Conservation (phyloP, 2,113 vertebrate species). For the Thryonomys swinderianus region DNA sequence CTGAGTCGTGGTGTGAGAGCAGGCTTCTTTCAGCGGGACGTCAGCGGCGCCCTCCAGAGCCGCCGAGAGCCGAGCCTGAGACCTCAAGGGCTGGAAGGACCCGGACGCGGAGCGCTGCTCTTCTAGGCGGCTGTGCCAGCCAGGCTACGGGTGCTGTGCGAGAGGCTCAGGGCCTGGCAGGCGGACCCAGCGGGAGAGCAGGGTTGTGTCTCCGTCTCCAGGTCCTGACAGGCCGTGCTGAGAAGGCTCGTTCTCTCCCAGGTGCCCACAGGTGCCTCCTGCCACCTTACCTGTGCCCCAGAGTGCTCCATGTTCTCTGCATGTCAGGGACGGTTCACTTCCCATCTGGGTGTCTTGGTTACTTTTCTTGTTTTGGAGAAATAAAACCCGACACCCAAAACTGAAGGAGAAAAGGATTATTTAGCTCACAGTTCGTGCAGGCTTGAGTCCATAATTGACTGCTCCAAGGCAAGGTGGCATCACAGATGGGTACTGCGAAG, state of each 20-base stretch:
- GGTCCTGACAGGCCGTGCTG: background rate
- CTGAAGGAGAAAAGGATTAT: too few species aligned
- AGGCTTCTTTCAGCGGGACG: background rate
- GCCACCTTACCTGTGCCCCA: background rate
- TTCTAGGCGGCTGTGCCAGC: background rate
- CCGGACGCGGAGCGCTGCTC: background rate
- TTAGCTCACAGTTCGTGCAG: too few species aligned
- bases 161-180: background rate
- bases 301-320: background rate
- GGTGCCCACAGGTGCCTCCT: background rate
- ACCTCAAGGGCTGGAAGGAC: background rate
- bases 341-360: too few species aligned
- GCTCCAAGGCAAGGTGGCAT: too few species aligned
- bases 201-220: too few species aligned
- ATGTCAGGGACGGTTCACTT: background rate
- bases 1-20: background rate
- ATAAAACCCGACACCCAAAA: too few species aligned
- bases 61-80: background rate
- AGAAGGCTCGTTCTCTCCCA: background rate
- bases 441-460: too few species aligned
- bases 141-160: too few species aligned
- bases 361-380: too few species aligned
- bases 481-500: too few species aligned
- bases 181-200: too few species aligned
- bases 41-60: background rate